Conservation (phyloP, 2,113 vertebrate species). For the Tragulus kanchil region DNA sequence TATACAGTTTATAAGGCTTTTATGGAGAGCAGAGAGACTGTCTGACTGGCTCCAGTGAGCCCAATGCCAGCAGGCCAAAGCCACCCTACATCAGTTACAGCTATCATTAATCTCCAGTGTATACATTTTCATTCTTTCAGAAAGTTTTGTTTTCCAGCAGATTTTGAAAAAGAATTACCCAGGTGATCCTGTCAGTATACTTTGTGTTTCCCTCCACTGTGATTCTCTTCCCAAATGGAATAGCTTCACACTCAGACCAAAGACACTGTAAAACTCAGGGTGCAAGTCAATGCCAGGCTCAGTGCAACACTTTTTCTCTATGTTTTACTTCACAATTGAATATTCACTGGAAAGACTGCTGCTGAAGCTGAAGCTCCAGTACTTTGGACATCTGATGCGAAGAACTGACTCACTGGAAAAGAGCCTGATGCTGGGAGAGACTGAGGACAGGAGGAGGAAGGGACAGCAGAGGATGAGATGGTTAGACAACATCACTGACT, state of each 20-base stretch:
- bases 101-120: neutral
- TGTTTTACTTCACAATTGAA: neutral
- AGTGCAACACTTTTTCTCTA: accelerated
- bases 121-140: neutral
- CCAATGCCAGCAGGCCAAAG: accelerated
- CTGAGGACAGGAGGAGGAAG: neutral
- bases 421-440: neutral
- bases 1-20: neutral
- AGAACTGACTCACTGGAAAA: neutral
- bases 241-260: neutral
- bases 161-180: neutral
- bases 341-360: neutral
- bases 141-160: neutral
- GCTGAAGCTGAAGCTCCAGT: neutral
- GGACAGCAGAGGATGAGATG: neutral
- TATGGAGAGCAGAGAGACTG: neutral
- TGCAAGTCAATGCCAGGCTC: accelerated
- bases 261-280: accelerated
- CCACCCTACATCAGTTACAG: accelerated
- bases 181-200: neutral
- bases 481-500: neutral
- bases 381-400: neutral
- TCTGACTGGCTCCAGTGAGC: neutral
- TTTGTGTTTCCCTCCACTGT: accelerated
- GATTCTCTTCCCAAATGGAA: no score